Conservation (phyloP, 2,888 invertebrate genomes). For the Escarpia spicata region DNA sequence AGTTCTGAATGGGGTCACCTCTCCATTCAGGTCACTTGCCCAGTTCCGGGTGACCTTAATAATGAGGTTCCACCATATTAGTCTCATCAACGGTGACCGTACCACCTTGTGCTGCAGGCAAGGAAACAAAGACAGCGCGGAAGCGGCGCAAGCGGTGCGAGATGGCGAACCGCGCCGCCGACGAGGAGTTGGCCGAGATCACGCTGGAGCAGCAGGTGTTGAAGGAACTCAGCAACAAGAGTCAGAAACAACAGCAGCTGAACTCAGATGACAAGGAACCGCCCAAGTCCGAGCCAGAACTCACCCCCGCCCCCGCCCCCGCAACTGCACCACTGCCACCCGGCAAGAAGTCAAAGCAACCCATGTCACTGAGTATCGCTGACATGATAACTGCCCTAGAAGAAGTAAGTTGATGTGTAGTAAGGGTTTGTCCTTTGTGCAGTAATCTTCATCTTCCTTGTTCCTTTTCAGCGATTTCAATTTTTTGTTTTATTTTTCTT, state of each 20-base stretch:
- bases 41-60: too few relatives aligned
- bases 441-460: too few relatives aligned
- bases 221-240: constrained; percentile 42
- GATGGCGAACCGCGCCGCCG: constrained; percentile 60
- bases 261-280: constrained; percentile 25
- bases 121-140: constrained; percentile 38
- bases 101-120: constrained; percentile 22
- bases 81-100: neutral
- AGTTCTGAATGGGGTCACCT: too few relatives aligned
- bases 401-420: constrained; percentile 36
- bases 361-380: constrained; percentile 58
- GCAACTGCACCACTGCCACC: constrained; percentile 22
- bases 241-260: constrained; percentile 17
- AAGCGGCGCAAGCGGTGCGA: constrained; percentile 60
- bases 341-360: constrained; percentile 61
- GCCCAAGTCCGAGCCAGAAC: constrained; percentile 27
- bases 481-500: too few relatives aligned
- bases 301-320: constrained; percentile 35
- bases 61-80: too few relatives aligned
- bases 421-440: neutral
- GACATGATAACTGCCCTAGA: constrained; percentile 61
- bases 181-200: constrained; percentile 64
- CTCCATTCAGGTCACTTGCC: too few relatives aligned
- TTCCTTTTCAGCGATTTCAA: too few relatives aligned
- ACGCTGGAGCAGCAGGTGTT: constrained; percentile 62